Conservation (phyloP, 2,797 vertebrate genomes). For the Labroides dimidiatus region DNA sequence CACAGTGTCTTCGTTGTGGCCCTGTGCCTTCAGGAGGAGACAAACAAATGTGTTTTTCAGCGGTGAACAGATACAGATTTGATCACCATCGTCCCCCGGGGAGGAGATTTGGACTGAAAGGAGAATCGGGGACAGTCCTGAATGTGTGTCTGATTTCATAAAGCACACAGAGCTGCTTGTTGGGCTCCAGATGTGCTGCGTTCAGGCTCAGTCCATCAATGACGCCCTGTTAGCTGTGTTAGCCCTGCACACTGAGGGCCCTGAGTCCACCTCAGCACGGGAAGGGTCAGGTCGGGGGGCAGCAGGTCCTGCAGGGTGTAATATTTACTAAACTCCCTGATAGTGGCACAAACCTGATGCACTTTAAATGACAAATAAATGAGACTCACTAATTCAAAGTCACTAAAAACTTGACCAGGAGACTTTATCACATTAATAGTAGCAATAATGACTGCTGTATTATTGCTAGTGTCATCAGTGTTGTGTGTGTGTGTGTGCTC, state of each 20-base stretch:
- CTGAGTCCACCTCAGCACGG: slow-evolving; percentile 56
- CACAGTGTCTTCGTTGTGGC: slow-evolving; percentile 44
- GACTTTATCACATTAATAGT: too few species aligned
- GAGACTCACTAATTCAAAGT: not conserved
- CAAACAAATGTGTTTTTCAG: slow-evolving; percentile 71
- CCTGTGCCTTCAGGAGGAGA: slow-evolving; percentile 33
- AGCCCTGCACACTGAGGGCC: slow-evolving; percentile 70
- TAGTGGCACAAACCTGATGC: too few species aligned
- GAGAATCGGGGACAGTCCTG: slow-evolving; percentile 75
- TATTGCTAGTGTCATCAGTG: too few species aligned
- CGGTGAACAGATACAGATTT: slow-evolving; percentile 75
- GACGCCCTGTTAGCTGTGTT: slow-evolving; percentile 78
- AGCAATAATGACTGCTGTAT: too few species aligned
- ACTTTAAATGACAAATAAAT: not conserved
- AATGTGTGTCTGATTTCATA: slow-evolving; percentile 84
- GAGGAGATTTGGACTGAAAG: slow-evolving; percentile 70
- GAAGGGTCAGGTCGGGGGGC: not conserved
- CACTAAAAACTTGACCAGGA: too few species aligned
- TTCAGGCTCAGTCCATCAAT: slow-evolving; percentile 72
- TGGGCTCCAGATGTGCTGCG: slow-evolving; percentile 80
- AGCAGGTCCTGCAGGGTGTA: not conserved
- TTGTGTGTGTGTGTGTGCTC: too few species aligned
- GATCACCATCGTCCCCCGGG: slow-evolving; percentile 60
- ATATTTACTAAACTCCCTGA: too few species aligned
- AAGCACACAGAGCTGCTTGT: slow-evolving; percentile 79